Evolutionary conservation across 2,113 vertebrate genomes (phyloP).

Genomic region (Echinops telfairi): DNA sequence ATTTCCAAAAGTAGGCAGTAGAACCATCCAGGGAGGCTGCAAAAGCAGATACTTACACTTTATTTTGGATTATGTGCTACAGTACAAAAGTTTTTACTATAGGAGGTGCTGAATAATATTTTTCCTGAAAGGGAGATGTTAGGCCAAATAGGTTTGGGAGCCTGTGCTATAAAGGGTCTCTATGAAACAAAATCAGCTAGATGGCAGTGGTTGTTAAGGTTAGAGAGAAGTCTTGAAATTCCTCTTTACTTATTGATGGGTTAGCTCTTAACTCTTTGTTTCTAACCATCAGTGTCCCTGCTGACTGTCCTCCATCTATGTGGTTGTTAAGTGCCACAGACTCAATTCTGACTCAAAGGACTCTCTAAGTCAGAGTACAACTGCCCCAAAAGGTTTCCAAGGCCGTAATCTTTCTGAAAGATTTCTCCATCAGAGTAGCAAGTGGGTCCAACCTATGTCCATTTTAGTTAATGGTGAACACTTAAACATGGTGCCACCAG

Average conservation of each 20-base stretch:
- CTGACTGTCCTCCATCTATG: background rate
- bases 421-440: background rate
- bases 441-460: background rate
- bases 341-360: background rate
- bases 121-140: no score
- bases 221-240: background rate
- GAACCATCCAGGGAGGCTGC: no score
- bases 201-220: background rate
- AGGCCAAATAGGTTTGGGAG: no score
- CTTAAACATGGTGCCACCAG: background rate
- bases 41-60: no score
- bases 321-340: background rate
- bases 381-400: background rate
- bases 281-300: background rate
- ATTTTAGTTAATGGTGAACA: background rate
- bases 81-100: no score
- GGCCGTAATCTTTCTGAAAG: background rate
- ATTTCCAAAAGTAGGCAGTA: no score
- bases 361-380: background rate
- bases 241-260: background rate
- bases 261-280: background rate
- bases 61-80: no score
- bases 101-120: no score
- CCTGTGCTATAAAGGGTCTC: no score
- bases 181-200: no score